These are phyloP conservation scores for Felis chaus DNA, from an alignment of 2,113 vertebrate species.

Conservation along the genomic window DNA sequence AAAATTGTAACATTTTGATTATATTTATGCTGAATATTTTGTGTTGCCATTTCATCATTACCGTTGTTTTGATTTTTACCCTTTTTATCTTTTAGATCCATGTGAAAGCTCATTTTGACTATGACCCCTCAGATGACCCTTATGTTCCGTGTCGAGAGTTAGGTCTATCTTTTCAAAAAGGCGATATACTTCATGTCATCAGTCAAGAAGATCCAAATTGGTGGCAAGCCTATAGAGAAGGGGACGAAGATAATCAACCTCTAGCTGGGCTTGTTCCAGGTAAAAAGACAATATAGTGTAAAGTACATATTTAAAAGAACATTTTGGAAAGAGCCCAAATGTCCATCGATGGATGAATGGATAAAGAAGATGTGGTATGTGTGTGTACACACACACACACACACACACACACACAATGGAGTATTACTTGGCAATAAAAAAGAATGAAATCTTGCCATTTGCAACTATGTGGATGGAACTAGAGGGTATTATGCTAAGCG, in stretches of 20 bases:
- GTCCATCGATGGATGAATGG: too few species aligned
- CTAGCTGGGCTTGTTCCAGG: constrained; percentile 97
- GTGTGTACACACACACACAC: accelerated
- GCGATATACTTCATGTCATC: constrained; percentile 97
- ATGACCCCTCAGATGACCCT: constrained; percentile 96
- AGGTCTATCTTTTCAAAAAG: constrained; percentile 95
- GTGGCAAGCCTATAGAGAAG: constrained; percentile 98
- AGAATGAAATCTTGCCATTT: too few species aligned
- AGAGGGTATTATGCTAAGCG: too few species aligned
- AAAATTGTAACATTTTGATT: constrained; percentile 28
- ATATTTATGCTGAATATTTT: constrained; percentile 10
- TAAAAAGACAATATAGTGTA: constrained; percentile 71
- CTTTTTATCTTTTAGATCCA: constrained; percentile 89
- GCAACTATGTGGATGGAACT: too few species aligned
- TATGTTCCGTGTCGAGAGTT: constrained; percentile 96
- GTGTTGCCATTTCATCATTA: constrained; percentile 1
- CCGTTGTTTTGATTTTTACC: neutral
- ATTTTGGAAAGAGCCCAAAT: neutral
- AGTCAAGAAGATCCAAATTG: constrained; percentile 98
- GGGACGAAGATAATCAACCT: constrained; percentile 96
- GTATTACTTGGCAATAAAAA: too few species aligned
- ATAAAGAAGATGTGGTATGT: too few species aligned
- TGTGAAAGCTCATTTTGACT: constrained; percentile 95
- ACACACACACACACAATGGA: too few species aligned
- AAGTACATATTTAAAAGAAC: constrained; percentile 12